Evolutionary conservation across 2,888 invertebrate genomes (phyloP).

Genomic region (Tillus elongatus): DNA sequence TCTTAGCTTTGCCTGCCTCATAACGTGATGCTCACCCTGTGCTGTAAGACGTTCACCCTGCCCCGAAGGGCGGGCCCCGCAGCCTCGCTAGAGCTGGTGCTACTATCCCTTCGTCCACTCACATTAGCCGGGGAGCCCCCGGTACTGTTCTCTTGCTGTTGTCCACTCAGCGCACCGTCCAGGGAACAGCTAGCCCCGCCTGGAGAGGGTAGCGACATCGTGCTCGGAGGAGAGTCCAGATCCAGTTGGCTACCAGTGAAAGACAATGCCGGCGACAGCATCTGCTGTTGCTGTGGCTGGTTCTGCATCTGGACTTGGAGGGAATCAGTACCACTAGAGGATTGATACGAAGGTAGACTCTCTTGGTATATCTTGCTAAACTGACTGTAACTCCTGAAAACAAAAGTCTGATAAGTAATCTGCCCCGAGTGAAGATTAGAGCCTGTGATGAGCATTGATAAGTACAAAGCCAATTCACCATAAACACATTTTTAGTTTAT

Average conservation of each 20-base stretch:
- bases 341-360: constrained; percentile 36
- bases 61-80: constrained; percentile 48
- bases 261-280: constrained; percentile 46
- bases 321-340: constrained; percentile 32
- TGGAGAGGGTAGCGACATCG: constrained; percentile 74
- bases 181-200: constrained; percentile 62
- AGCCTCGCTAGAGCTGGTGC: constrained; percentile 44
- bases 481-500: too few relatives aligned
- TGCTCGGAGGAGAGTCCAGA: constrained; percentile 64
- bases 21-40: constrained; percentile 78
- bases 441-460: too few relatives aligned
- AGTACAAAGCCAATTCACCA: too few relatives aligned
- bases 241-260: constrained; percentile 59
- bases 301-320: constrained; percentile 62
- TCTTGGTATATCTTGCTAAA: constrained; percentile 41
- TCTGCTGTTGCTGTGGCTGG: constrained; percentile 49
- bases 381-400: constrained; percentile 31
- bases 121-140: constrained; percentile 57
- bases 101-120: constrained; percentile 55
- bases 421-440: too few relatives aligned
- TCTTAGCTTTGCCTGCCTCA: too few relatives aligned
- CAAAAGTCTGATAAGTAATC: too few relatives aligned
- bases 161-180: constrained; percentile 47
- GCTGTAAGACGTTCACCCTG: constrained; percentile 66
- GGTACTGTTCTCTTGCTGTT: constrained; percentile 51